Conservation (phyloP, 2,888 invertebrate species). For the Sylvicola cinctus region DNA sequence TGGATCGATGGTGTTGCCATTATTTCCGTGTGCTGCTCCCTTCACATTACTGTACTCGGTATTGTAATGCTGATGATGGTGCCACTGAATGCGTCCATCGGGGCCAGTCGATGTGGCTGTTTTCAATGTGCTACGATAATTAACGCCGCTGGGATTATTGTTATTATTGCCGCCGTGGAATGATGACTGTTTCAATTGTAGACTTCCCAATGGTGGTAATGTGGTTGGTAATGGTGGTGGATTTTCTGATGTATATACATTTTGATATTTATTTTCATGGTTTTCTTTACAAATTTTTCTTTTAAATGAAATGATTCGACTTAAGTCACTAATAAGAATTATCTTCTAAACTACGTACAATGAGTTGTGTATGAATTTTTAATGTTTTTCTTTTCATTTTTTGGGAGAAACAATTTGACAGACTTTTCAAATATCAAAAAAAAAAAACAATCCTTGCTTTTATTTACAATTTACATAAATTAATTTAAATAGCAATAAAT, state of each 20-base stretch:
- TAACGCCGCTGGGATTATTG: conserved; percentile 9
- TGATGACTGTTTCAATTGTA: too few relatives aligned
- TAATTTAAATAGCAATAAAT: background rate
- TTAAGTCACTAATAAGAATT: too few relatives aligned
- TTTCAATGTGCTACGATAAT: background rate
- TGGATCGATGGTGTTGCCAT: conserved; percentile 22
- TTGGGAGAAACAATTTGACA: too few relatives aligned
- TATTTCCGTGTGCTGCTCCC: conserved; percentile 23
- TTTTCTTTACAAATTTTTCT: too few relatives aligned
- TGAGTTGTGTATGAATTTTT: too few relatives aligned
- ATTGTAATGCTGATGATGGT: conserved; percentile 14
- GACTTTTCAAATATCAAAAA: too few relatives aligned
- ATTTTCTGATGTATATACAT: conserved; percentile 14
- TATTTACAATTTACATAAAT: conserved; percentile 1
- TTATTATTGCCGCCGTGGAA: conserved; percentile 8
- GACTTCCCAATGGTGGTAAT: conserved; percentile 17
- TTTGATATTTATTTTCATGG: conserved; percentile 7
- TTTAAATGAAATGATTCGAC: too few relatives aligned
- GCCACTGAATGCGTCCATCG: conserved; percentile 20
- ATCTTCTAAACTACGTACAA: too few relatives aligned
- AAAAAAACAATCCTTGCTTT: background rate
- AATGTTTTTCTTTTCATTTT: too few relatives aligned
- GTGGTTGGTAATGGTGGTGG: conserved; percentile 26
- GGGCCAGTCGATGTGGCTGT: background rate
- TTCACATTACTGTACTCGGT: conserved; percentile 22